A percentile compares a stretch with the other conserved stretches of the same genome.
These are phyloP conservation scores for Mesoclemmys tuberculata DNA, from an alignment of 2,113 vertebrate species.

Conservation along the genomic window DNA sequence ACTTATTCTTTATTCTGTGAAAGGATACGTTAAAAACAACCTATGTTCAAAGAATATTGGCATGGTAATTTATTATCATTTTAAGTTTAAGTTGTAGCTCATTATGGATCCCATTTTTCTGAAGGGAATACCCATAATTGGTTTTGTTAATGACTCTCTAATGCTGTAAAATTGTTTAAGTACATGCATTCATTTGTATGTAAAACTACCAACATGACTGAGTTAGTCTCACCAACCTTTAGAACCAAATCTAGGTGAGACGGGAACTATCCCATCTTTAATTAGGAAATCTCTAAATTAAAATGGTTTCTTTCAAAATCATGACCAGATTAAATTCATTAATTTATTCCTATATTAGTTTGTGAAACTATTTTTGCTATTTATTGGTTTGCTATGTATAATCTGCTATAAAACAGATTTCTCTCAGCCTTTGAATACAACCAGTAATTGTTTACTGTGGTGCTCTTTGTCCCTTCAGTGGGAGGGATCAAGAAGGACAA, in stretches of 20 bases:
- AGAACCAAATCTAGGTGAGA: constrained; percentile 38
- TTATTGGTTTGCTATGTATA: not conserved
- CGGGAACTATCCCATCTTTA: not conserved
- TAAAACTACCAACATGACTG: constrained; percentile 44
- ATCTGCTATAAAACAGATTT: not conserved
- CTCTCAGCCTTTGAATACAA: not conserved
- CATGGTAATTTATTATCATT: constrained; percentile 50
- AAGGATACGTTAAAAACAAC: constrained; percentile 3
- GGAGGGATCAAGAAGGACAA: not conserved
- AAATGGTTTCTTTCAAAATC: not conserved
- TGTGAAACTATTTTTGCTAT: not conserved
- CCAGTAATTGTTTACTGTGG: not conserved
- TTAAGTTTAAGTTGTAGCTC: constrained; percentile 52
- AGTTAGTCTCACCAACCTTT: constrained; percentile 15
- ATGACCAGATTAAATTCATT: not conserved
- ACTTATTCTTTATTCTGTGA: constrained; percentile 17
- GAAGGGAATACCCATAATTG: constrained; percentile 38
- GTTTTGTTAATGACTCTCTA: constrained; percentile 60
- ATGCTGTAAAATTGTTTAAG: constrained; percentile 40
- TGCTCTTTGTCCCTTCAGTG: not conserved
- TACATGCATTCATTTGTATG: constrained; percentile 53
- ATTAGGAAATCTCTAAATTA: not conserved
- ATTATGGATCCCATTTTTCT: constrained; percentile 43
- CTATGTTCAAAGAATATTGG: constrained; percentile 35
- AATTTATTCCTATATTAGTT: not conserved